Evolutionary conservation across 2,797 vertebrate species (phyloP).

Genomic region (Graptemys geographica): DNA sequence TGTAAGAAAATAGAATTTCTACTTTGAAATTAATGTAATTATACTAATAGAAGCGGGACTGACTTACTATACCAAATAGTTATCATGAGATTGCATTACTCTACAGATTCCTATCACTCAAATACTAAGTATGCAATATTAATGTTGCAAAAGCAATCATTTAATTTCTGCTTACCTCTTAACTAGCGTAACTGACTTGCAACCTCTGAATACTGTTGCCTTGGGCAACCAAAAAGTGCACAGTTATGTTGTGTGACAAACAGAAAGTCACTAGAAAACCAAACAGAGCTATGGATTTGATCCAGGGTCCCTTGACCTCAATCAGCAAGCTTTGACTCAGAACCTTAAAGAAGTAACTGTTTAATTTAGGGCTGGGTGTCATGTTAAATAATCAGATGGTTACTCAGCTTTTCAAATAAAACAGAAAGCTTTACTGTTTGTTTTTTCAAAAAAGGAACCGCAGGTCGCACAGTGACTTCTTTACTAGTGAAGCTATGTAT

Average conservation of each 20-base stretch:
- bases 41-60: neutral
- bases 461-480: neutral
- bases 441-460: neutral
- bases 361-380: neutral
- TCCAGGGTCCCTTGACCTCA: conserved; percentile 15
- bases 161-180: neutral
- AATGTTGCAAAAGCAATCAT: neutral
- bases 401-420: neutral
- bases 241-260: neutral
- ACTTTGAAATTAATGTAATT: conserved; percentile 39
- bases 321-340: neutral
- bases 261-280: conserved; percentile 14
- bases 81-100: neutral
- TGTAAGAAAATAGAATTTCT: conserved; percentile 58
- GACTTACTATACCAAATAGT: neutral
- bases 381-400: neutral
- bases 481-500: neutral
- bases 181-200: neutral
- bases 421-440: neutral
- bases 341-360: neutral
- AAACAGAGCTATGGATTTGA: neutral
- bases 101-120: neutral
- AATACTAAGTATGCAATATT: neutral
- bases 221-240: neutral
- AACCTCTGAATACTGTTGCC: neutral